Base-by-base conservation (phyloP, 2,113 vertebrate species). In the Corvus hawaiiensis region DNA sequence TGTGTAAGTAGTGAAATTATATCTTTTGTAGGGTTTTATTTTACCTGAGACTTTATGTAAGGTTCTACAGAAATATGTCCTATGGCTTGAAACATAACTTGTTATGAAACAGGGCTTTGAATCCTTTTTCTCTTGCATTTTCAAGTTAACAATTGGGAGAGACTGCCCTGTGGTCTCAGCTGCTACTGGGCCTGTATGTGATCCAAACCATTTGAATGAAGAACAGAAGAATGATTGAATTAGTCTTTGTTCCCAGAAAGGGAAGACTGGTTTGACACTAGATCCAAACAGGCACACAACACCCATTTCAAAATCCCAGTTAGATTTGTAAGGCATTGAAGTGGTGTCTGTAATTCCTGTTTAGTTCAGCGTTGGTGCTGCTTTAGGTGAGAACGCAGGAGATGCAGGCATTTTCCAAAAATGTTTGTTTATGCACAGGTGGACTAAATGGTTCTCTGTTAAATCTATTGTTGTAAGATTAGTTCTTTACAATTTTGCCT, bases 381-480 rank as follows among this genome's bases (percentile, higher is more conserved):
- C 16, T 54, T 79, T 73, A 41, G 44, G 17, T 87, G 61, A 77
- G 48, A 73, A 88, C 55, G 10, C 37, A 62, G 14, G 10, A 73
- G 54, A 63, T 51, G 14, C 5, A 69, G 54, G 19, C 62, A n/a
- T 0, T 0, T 61, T 87, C 37, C 41, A 77, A 84, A 56, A 84
- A 54, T 11, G 14, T 1, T 0, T 14, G 4, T 52, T 66, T 71
- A 10, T 6, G 7, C 0, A 1, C 44, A 69, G 37, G 11, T 58
- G 27, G 19, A 32, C 35, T 28, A 52, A 86, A 32, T 13, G 8
- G 14, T 78, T 93, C 35, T 35, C 48, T 78, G 28, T 72, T 91
- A 73, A 43, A 82, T 89, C 26, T 92, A 0, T 80, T 91, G 52
- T 71, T 62, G 17, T 35, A 67, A 59, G 81, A 72, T 37, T 27